Percentiles rank a stretch among this genome's conserved stretches.
Evolutionary conservation across 2,113 vertebrate species (phyloP).

Genomic region (Tetrax tetrax): DNA sequence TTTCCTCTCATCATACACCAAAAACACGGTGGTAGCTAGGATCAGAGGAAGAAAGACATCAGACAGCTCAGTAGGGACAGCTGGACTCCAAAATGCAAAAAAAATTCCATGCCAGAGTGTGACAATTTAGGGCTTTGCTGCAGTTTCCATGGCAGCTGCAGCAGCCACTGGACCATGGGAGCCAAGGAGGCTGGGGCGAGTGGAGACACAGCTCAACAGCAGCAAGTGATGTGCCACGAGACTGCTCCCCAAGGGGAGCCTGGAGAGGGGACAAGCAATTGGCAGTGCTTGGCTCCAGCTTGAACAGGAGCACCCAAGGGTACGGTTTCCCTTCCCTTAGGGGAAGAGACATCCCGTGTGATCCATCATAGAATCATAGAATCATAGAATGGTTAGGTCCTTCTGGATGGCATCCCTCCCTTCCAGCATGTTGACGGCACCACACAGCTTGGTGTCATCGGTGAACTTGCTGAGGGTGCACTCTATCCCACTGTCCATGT

Average conservation of each 20-base stretch:
- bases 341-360: not conserved
- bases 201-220: not conserved
- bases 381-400: no score
- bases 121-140: not conserved
- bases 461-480: no score
- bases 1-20: not conserved
- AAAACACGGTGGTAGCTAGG: not conserved
- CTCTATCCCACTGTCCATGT: no score
- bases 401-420: no score
- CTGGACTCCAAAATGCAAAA: not conserved
- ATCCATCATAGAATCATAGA: no score
- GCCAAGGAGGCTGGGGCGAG: not conserved
- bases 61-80: not conserved
- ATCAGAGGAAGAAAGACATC: not conserved
- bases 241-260: not conserved
- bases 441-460: no score
- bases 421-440: no score
- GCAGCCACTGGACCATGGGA: not conserved
- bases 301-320: not conserved
- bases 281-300: not conserved
- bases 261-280: not conserved
- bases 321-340: not conserved
- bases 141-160: not conserved
- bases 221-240: not conserved
- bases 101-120: not conserved